phyloP scores from a whole-genome alignment of 2,113 vertebrate genomes.

The Coracopsis vasa region DNA sequence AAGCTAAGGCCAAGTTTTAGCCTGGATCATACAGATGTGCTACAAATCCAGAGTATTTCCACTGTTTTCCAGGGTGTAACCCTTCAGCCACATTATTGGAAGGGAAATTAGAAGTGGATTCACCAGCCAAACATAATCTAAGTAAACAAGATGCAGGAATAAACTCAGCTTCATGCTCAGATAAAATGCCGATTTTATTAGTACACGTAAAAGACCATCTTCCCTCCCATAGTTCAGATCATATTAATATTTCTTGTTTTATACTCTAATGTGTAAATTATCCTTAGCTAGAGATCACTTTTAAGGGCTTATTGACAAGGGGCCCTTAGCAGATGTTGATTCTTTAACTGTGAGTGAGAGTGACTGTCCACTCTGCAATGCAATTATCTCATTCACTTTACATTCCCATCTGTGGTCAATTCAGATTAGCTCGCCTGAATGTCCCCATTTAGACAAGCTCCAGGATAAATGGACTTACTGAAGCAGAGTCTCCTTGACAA shows the following conservation, averaged over 20 bases:
- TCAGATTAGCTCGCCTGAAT: conserved; percentile 63
- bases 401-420: conserved; percentile 56
- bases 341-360: conserved; percentile 18
- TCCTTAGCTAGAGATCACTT: not conserved
- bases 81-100: not conserved
- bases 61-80: conserved; percentile 15
- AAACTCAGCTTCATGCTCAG: not conserved
- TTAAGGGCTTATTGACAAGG: not conserved
- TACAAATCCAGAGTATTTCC: not conserved
- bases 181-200: not conserved
- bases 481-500: conserved; percentile 54
- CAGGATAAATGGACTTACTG: conserved; percentile 58
- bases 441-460: conserved; percentile 61
- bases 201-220: not conserved
- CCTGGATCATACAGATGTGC: not conserved
- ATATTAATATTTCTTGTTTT: not conserved
- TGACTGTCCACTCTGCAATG: conserved; percentile 64
- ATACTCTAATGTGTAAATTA: not conserved
- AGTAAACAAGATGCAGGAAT: conserved; percentile 20
- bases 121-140: not conserved
- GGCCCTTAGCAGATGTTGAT: conserved; percentile 48
- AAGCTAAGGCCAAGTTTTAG: not conserved
- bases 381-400: conserved; percentile 62
- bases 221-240: not conserved
- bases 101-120: not conserved